Evolutionary conservation across 2,797 vertebrate species (phyloP).

Genomic region (Bufotes viridis): DNA sequence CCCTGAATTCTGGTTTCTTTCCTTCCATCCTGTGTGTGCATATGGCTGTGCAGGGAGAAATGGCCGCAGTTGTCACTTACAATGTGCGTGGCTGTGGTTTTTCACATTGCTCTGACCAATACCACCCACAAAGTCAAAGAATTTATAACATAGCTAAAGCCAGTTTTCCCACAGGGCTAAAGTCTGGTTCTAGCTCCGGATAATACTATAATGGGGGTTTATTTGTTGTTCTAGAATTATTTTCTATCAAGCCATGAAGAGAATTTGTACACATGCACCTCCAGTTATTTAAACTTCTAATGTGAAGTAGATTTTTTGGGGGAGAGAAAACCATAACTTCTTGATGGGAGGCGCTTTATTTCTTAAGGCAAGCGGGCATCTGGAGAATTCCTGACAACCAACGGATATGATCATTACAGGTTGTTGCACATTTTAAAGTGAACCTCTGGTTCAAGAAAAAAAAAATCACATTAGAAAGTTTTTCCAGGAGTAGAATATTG

Average conservation of each 20-base stretch:
- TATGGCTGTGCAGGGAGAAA: background rate
- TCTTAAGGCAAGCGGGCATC: background rate
- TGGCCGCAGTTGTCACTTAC: conserved; percentile 35
- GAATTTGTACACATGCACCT: conserved; percentile 25
- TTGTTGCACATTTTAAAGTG: background rate
- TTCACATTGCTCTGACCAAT: conserved; percentile 43
- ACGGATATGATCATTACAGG: background rate
- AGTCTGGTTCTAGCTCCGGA: conserved; percentile 35
- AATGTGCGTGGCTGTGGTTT: conserved; percentile 40
- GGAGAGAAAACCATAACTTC: background rate
- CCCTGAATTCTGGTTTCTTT: conserved; percentile 39
- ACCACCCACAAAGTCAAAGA: conserved; percentile 54
- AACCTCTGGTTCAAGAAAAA: too few relatives aligned
- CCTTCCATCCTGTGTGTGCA: background rate
- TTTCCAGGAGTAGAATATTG: too few relatives aligned
- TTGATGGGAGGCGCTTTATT: background rate
- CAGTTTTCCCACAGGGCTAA: conserved; percentile 47
- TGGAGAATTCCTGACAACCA: background rate
- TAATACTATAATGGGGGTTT: conserved; percentile 40
- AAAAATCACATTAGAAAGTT: too few relatives aligned
- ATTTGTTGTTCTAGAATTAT: conserved; percentile 47
- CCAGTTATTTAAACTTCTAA: background rate
- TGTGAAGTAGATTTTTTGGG: background rate
- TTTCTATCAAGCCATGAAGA: conserved; percentile 35
- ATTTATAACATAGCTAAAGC: background rate